A percentile compares a stretch with the other conserved stretches of the same genome.
These are phyloP conservation scores for Sphenodon punctatus DNA, from an alignment of 2,797 vertebrate species.

Conservation along the genomic window DNA sequence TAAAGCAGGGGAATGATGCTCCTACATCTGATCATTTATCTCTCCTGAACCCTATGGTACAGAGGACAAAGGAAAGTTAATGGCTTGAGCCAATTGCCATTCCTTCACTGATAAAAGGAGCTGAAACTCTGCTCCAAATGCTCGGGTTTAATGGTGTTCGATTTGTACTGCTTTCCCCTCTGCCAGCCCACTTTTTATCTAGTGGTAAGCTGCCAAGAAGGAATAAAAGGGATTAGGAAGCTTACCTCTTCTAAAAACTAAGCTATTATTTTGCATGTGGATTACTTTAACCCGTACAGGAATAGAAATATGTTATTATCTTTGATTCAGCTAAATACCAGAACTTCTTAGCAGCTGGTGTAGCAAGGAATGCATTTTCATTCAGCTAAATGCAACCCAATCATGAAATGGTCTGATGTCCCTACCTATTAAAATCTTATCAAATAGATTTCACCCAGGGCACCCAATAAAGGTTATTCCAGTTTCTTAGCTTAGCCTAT, in stretches of 20 bases:
- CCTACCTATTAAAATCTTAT: neutral
- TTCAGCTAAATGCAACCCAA: neutral
- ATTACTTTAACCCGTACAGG: conserved; percentile 11
- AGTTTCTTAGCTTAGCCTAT: neutral
- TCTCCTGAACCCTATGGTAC: neutral
- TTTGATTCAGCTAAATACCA: conserved; percentile 1
- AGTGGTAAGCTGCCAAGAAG: neutral
- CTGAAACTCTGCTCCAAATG: neutral
- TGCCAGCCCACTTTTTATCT: neutral
- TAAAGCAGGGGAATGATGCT: neutral
- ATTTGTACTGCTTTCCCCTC: neutral
- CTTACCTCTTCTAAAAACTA: neutral
- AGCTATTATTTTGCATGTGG: neutral
- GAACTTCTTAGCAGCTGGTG: neutral
- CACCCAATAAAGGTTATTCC: neutral
- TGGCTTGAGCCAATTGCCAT: neutral
- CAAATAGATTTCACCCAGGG: neutral
- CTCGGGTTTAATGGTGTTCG: neutral
- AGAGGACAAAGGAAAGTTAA: neutral
- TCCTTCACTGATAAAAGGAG: neutral
- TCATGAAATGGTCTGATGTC: neutral
- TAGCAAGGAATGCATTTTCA: neutral
- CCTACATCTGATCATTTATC: neutral
- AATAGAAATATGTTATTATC: neutral
- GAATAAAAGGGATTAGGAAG: conserved; percentile 7